Percentiles rank a stretch among this genome's conserved stretches.
phyloP scores from a whole-genome alignment of 2,113 vertebrate genomes.

The Takifugu flavidus region DNA sequence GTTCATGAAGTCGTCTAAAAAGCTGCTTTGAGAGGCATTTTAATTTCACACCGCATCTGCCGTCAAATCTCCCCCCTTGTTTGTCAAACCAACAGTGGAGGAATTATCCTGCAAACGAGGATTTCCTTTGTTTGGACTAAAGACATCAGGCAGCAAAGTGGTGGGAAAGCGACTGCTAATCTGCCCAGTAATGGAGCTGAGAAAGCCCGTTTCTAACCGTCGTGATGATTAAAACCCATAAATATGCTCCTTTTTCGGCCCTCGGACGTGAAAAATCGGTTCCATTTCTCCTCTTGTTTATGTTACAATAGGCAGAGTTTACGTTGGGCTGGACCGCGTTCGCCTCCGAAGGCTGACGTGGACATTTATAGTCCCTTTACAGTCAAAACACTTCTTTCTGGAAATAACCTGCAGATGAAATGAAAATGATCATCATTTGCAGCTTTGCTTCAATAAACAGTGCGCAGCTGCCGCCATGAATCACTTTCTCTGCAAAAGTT shows the following conservation, averaged over 20 bases:
- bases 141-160: background rate
- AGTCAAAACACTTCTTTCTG: background rate
- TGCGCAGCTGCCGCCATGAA: background rate
- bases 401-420: background rate
- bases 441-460: background rate
- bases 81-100: background rate
- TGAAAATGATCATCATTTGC: background rate
- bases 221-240: background rate
- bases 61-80: background rate
- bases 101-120: background rate
- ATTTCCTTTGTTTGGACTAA: background rate
- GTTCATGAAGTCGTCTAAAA: too few relatives aligned
- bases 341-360: background rate
- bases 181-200: too few relatives aligned
- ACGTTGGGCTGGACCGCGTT: background rate
- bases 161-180: too few relatives aligned
- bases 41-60: background rate
- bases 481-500: background rate
- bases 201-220: background rate
- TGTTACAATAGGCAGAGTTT: background rate
- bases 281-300: background rate
- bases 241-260: background rate
- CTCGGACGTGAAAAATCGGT: background rate
- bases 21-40: background rate
- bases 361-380: background rate